Base-by-base conservation (phyloP, 2,797 vertebrate species). In the Propithecus deckenii region DNA sequence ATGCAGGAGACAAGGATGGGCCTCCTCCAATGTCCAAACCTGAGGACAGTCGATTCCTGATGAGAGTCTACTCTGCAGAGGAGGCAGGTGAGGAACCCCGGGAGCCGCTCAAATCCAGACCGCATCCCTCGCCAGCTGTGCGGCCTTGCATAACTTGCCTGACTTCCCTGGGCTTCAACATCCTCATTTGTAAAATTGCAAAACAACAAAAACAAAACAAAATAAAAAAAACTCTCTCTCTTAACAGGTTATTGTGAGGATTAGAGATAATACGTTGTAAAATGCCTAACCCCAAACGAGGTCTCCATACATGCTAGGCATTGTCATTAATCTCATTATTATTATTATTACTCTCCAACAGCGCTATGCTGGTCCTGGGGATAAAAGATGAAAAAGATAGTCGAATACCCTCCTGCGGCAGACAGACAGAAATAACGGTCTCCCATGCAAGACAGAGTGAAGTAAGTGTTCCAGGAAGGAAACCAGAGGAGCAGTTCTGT, bases 201-300 rank as follows among this genome's bases (percentile, higher is more conserved):
- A 4, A 20, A 43, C 35, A 5, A 25, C 2, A 43, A 23, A 20
- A 50, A 74, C 17, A 79, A 32, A 59, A 65, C 1, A 48, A 32
- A 84, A 43, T n/a, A 72, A 67, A 93, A 52, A 35, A 35, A 2
- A 59, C 59, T 75, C 12, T 86, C 81, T 91, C 20, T 95, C 76
- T 96, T 86, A 80, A 94, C 89, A 32, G 22, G 69, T 79, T 91
- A 67, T 46, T 86, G 43, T 55, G 35, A 63, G 83, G 89, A 92
- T 96, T 90, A 94, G 63, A 71, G 78, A 67, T 84, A 92, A 86
- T 30, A 72, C 22, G 81, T 18, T 20, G 14, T 48, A 75, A 84
- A 86, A 90, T 52, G 41, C 65, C 78, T 28, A 78, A 65, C 76
- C 74, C 55, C 55, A 12, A 86, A 88, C 79, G 61, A 30, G 71